These are phyloP conservation scores for Gonioctena quinquepunctata DNA, from an alignment of 1,140 invertebrate genomes.

Conservation along the genomic window DNA sequence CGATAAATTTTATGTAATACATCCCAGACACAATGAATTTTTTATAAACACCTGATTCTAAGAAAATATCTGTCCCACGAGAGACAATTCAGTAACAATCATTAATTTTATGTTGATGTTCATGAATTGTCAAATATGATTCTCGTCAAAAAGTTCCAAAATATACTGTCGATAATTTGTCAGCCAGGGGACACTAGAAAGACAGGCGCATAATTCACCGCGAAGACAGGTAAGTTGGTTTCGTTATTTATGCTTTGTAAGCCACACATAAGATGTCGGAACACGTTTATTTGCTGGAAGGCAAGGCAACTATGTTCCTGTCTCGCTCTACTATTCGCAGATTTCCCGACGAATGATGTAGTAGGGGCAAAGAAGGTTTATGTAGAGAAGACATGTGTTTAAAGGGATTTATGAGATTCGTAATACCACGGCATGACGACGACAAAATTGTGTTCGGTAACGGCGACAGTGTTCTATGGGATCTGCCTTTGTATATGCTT, in stretches of 20 bases:
- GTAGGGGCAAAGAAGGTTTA: neutral
- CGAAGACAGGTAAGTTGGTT: neutral
- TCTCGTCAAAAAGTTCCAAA: no score
- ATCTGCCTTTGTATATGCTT: neutral
- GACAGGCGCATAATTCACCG: neutral
- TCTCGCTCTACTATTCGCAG: neutral
- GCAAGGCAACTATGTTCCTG: neutral
- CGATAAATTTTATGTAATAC: no score
- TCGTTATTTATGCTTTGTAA: neutral
- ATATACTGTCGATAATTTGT: no score
- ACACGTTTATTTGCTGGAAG: neutral
- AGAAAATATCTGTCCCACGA: no score
- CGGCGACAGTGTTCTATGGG: neutral
- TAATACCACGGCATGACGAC: neutral
- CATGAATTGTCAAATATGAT: no score
- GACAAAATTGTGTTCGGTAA: conserved; percentile 2
- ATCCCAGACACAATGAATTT: no score
- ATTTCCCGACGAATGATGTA: neutral
- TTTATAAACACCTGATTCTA: no score
- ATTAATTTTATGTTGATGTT: no score
- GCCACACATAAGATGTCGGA: neutral
- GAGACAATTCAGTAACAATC: no score
- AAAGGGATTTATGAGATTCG: conserved; percentile 12
- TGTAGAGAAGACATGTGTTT: conserved; percentile 16
- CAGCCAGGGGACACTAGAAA: no score